These are phyloP conservation scores for Liodrosophila aerea DNA, from an alignment of 2,888 invertebrate genomes.

Conservation along the genomic window DNA sequence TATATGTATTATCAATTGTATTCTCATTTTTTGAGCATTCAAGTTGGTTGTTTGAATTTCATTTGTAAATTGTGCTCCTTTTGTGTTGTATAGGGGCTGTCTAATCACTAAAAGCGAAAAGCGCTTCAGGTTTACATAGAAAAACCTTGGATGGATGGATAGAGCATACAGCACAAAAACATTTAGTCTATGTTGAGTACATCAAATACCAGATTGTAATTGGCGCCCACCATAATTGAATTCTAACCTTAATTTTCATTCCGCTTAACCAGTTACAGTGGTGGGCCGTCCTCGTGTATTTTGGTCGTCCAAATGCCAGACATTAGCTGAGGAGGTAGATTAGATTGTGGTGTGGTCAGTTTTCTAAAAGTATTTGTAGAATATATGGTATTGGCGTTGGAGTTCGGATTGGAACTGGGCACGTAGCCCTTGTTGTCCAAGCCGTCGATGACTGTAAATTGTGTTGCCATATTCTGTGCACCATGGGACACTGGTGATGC, in stretches of 20 bases:
- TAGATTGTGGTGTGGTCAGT: slow-evolving; percentile 76
- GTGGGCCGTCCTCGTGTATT: slow-evolving; percentile 72
- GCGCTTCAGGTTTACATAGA: slow-evolving; percentile 33
- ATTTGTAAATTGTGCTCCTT: slow-evolving; percentile 2
- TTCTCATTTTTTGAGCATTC: slow-evolving; percentile 52
- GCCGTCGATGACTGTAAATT: slow-evolving; percentile 66
- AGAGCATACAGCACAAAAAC: slow-evolving; percentile 3
- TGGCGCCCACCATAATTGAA: slow-evolving; percentile 12
- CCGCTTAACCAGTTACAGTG: slow-evolving; percentile 49
- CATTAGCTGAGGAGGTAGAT: slow-evolving; percentile 82
- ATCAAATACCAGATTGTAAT: slow-evolving; percentile 44
- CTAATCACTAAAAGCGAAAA: slow-evolving; percentile 31
- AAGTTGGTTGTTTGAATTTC: slow-evolving; percentile 9
- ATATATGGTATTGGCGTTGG: slow-evolving; percentile 49
- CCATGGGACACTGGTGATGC: slow-evolving; percentile 44
- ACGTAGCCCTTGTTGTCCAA: slow-evolving; percentile 75
- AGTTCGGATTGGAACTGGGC: slow-evolving; percentile 27
- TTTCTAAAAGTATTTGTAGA: slow-evolving; percentile 68
- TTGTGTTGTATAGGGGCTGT: slow-evolving; percentile 23
- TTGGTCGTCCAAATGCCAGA: slow-evolving; percentile 82
- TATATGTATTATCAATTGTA: slow-evolving; percentile 15
- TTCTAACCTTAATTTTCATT: neutral
- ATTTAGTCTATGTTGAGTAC: slow-evolving; percentile 36
- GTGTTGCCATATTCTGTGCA: slow-evolving; percentile 61
- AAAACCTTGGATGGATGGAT: slow-evolving; percentile 28